phyloP scores from a whole-genome alignment of 1,140 invertebrate genomes.

The Copidosoma floridanum region DNA sequence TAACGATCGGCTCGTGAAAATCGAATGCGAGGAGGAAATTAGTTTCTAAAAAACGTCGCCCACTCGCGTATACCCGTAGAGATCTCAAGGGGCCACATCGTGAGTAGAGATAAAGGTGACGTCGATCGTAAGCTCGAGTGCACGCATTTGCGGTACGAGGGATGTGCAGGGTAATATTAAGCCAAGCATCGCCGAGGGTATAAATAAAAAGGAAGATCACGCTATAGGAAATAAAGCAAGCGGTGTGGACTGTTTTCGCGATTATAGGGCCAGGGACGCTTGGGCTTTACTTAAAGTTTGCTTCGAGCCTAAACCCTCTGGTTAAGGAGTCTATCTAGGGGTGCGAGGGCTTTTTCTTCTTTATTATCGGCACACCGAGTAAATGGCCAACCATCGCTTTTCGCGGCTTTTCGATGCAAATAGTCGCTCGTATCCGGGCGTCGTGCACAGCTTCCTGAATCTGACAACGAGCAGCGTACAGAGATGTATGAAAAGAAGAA shows the following conservation, averaged over 20 bases:
- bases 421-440: constrained; percentile 44
- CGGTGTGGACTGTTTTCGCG: constrained; percentile 12
- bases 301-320: constrained; percentile 42
- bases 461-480: too few species aligned
- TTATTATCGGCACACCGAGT: constrained; percentile 36
- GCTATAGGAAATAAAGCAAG: constrained; percentile 13
- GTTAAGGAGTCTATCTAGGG: constrained; percentile 14
- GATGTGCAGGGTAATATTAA: too few species aligned
- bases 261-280: constrained; percentile 1
- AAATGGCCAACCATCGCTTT: constrained; percentile 38
- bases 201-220: neutral
- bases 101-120: constrained; percentile 43
- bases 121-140: constrained; percentile 20
- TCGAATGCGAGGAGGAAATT: constrained; percentile 51
- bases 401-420: constrained; percentile 51
- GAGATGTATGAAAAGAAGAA: constrained; percentile 6
- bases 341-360: constrained; percentile 34
- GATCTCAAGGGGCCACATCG: constrained; percentile 15
- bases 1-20: constrained; percentile 43
- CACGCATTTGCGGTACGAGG: too few species aligned
- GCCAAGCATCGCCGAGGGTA: too few species aligned
- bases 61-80: neutral
- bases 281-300: constrained; percentile 38
- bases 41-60: constrained; percentile 29
- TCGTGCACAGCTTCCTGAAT: constrained; percentile 38